phyloP scores from a whole-genome alignment of 2,888 invertebrate species.

The Arge pagana region DNA sequence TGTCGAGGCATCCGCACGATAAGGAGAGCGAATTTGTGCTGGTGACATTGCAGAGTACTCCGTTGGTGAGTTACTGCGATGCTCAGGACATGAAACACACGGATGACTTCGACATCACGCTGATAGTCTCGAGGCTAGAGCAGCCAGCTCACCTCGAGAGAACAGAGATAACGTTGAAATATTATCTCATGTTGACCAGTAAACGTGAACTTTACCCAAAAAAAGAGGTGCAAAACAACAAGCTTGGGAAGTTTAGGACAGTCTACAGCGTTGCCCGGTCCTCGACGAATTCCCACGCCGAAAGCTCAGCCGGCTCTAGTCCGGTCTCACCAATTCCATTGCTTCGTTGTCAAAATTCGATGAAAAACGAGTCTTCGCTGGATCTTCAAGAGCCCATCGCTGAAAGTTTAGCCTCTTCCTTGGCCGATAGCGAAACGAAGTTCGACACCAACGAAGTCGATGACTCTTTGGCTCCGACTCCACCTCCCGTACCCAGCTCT shows the following conservation, averaged over 20 bases:
- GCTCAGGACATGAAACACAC: slow-evolving; percentile 65
- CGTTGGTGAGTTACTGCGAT: slow-evolving; percentile 65
- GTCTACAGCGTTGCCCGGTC: slow-evolving; percentile 59
- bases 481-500: slow-evolving; percentile 54
- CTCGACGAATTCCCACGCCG: slow-evolving; percentile 38
- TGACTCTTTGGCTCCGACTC: slow-evolving; percentile 46
- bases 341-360: slow-evolving; percentile 28
- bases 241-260: slow-evolving; percentile 67
- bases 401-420: slow-evolving; percentile 6
- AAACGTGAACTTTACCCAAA: slow-evolving; percentile 66
- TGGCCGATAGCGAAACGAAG: slow-evolving; percentile 27
- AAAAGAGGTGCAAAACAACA: slow-evolving; percentile 63
- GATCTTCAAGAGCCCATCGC: slow-evolving; percentile 26
- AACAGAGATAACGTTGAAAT: slow-evolving; percentile 51
- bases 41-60: slow-evolving; percentile 65
- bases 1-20: slow-evolving; percentile 59
- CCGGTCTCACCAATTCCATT: slow-evolving; percentile 34
- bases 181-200: slow-evolving; percentile 52
- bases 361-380: slow-evolving; percentile 30
- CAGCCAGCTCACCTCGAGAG: slow-evolving; percentile 46
- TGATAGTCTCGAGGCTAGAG: slow-evolving; percentile 67
- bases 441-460: slow-evolving; percentile 31
- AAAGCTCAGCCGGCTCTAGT: slow-evolving; percentile 43
- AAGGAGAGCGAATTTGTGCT: slow-evolving; percentile 66
- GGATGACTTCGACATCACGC: slow-evolving; percentile 71